These are phyloP conservation scores for Pollenia angustigena DNA, from an alignment of 2,888 invertebrate genomes.

Conservation along the genomic window DNA sequence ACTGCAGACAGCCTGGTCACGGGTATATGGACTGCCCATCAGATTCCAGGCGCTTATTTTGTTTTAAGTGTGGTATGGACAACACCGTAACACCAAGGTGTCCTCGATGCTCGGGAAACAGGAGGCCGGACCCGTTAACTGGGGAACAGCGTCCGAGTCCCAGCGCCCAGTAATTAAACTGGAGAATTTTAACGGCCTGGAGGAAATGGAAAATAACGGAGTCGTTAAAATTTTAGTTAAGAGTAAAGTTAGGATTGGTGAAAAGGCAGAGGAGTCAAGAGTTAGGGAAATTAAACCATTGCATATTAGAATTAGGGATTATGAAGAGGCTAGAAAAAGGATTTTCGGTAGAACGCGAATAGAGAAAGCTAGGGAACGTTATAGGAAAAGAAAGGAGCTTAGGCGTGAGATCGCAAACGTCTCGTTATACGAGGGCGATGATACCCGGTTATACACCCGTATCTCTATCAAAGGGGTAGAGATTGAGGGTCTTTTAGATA, in stretches of 20 bases:
- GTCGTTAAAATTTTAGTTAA: too few species aligned
- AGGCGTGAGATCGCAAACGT: constrained; percentile 2
- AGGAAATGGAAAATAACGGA: too few species aligned
- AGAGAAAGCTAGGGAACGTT: background rate
- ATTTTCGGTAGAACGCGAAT: too few species aligned
- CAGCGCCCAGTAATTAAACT: background rate
- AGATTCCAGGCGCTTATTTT: background rate
- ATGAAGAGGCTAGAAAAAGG: too few species aligned
- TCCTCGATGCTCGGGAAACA: too few species aligned
- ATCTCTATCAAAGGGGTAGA: constrained; percentile 8
- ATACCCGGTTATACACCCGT: background rate
- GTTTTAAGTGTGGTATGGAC: too few species aligned
- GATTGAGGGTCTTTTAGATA: constrained; percentile 27
- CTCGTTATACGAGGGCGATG: background rate
- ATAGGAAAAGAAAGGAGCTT: background rate
- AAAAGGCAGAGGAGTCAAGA: too few species aligned
- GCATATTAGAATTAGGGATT: too few species aligned
- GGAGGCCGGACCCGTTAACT: background rate
- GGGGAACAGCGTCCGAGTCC: background rate
- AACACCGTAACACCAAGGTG: too few species aligned
- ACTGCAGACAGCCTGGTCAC: background rate
- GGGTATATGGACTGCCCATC: background rate
- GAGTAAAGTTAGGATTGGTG: too few species aligned
- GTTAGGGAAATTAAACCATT: too few species aligned
- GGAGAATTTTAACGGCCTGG: too few species aligned